Evolutionary conservation across 2,888 invertebrate species (phyloP).

Genomic region (Polydrusus tereticollis): DNA sequence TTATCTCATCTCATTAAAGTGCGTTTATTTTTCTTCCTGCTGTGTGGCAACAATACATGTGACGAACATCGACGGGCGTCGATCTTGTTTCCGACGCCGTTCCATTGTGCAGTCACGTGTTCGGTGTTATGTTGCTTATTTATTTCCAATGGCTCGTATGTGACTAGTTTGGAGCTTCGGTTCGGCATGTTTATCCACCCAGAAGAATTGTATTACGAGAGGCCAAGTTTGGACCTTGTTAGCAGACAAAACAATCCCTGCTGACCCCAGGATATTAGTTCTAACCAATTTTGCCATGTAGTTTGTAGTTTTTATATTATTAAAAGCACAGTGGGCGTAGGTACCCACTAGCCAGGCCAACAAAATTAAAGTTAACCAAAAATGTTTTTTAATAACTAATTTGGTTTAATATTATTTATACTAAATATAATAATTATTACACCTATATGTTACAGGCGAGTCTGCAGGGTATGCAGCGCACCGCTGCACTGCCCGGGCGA

Average conservation of each 20-base stretch:
- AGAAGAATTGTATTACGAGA: slow-evolving; percentile 32
- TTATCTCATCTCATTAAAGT: slow-evolving; percentile 57
- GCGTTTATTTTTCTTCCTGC: slow-evolving; percentile 57
- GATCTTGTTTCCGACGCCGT: slow-evolving; percentile 56
- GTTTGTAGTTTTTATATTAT: neutral
- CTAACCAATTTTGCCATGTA: slow-evolving; percentile 5
- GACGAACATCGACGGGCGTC: slow-evolving; percentile 53
- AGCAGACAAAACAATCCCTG: slow-evolving; percentile 23
- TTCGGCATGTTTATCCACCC: slow-evolving; percentile 45
- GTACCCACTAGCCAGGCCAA: too few relatives aligned
- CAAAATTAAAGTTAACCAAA: too few relatives aligned
- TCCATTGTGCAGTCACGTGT: slow-evolving; percentile 59
- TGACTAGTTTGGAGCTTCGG: slow-evolving; percentile 39
- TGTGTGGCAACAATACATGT: slow-evolving; percentile 36
- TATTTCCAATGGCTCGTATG: slow-evolving; percentile 54
- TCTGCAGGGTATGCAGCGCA: too few relatives aligned
- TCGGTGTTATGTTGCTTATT: slow-evolving; percentile 59
- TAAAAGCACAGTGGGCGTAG: too few relatives aligned
- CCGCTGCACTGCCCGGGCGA: too few relatives aligned
- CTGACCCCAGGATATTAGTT: slow-evolving; percentile 27
- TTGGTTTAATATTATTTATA: too few relatives aligned
- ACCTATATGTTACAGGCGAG: too few relatives aligned
- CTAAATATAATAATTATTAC: too few relatives aligned
- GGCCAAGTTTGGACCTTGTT: slow-evolving; percentile 37
- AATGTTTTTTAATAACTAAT: too few relatives aligned